Evolutionary conservation across 2,113 vertebrate species (phyloP).

Genomic region (Lamprotornis superbus): DNA sequence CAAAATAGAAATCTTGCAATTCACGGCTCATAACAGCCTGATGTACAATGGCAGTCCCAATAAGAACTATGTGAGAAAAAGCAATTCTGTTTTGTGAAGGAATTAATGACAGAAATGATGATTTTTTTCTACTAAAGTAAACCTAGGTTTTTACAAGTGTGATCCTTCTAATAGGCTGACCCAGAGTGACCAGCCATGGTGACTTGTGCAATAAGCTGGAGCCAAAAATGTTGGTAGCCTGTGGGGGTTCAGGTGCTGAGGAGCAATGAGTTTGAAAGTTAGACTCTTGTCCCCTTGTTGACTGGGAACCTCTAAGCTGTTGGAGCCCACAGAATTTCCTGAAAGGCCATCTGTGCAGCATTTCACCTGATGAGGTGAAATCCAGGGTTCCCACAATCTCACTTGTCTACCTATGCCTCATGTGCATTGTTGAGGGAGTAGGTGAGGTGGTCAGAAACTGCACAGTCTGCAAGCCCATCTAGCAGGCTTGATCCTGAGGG

Average conservation of each 20-base stretch:
- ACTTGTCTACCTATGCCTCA: background rate
- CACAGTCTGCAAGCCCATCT: background rate
- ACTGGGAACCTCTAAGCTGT: background rate
- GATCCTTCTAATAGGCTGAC: background rate
- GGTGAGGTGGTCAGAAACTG: background rate
- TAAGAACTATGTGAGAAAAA: background rate
- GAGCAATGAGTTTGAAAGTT: background rate
- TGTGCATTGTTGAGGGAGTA: background rate
- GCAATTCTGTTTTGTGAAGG: background rate
- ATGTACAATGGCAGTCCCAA: background rate
- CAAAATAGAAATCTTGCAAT: background rate
- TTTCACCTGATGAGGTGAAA: background rate
- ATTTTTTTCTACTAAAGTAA: background rate
- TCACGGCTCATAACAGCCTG: background rate
- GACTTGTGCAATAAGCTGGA: background rate
- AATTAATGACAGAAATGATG: background rate
- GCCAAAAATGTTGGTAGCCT: background rate
- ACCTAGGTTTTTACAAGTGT: background rate
- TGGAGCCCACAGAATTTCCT: background rate
- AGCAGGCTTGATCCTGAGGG: background rate
- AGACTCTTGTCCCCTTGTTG: background rate
- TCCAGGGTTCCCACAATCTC: background rate
- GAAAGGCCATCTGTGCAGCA: background rate
- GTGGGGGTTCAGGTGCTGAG: background rate
- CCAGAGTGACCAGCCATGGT: background rate